Percentiles rank a stretch among this genome's conserved stretches.
These are phyloP conservation scores for Pocillopora grandis DNA, from an alignment of 92 coral and sea anemone species.

Conservation along the genomic window DNA sequence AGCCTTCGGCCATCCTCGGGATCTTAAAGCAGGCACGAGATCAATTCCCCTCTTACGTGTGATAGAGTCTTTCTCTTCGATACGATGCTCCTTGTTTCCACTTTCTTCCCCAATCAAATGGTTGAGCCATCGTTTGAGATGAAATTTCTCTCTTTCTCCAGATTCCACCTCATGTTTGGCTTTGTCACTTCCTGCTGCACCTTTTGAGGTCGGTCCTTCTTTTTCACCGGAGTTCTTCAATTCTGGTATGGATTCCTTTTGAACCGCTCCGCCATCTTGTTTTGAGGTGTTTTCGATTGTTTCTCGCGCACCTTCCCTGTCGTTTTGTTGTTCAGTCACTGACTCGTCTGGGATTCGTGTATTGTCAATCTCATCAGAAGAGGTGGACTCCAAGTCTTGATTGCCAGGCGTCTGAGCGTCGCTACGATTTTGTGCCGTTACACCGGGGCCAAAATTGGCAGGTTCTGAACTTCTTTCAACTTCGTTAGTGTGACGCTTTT, in stretches of 20 bases:
- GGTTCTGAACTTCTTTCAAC: not conserved
- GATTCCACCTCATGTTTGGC: not conserved
- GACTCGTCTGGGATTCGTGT: not conserved
- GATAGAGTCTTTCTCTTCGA: not conserved
- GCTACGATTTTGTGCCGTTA: not conserved
- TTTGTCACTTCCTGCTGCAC: not conserved
- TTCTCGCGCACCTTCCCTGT: not conserved
- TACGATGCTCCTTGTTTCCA: not conserved
- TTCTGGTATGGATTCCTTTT: not conserved
- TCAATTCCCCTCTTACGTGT: slow-evolving; percentile 28
- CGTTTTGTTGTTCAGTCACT: not conserved
- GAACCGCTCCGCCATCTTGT: not conserved
- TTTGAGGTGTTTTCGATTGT: not conserved
- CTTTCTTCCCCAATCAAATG: not conserved
- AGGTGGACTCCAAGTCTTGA: not conserved
- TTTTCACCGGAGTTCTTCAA: not conserved
- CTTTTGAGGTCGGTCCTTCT: not conserved
- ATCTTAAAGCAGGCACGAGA: slow-evolving; percentile 76
- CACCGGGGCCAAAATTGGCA: not conserved
- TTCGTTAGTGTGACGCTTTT: not conserved
- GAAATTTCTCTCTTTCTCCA: no score
- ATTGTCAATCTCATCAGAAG: not conserved
- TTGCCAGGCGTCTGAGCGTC: not conserved
- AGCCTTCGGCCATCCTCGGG: slow-evolving; percentile 73
- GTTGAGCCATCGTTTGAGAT: no score